Evolutionary conservation across 2,797 vertebrate species (phyloP), one percentile per base, ranked within the genome.

Genomic region (Epinephelus malabaricus): DNA sequence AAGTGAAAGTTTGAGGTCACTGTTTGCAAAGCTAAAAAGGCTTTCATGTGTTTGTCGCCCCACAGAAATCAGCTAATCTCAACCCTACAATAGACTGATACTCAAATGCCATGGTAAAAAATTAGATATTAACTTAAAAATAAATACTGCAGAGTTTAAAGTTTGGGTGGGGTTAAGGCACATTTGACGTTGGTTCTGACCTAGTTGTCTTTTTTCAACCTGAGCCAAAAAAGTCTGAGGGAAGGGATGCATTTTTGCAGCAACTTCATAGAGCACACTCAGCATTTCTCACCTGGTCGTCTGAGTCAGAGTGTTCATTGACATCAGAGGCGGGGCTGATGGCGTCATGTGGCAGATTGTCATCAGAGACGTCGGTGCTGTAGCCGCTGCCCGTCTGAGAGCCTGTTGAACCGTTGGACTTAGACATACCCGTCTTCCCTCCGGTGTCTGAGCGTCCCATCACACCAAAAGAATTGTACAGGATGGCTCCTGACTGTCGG

Each of bases 361-460:
- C 98, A 2, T 99, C 98, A 30, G 98, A 99, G 53, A 97, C 95
- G 55, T 99, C 98, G 0, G 98, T 99, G 91, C 98, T 99, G 82
- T 99, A 99, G 56, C 98, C 98, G 60, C 98, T 99, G 65, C 98
- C 98, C 2, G 98, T 99, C 72, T 99, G 98, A 64, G 98, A 99
- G 85, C 98, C 97, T 0, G 96, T 97, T 8, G 98, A 99, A 69
- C 97, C 97, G 15, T 98, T 99, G 15, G 97, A 98, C 69, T 97
- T 98, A 3, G 97, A 96, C 73, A 95, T 83, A 34, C 97, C 97
- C 2, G 94, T 95, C 69, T 95, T 96, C 34, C 96, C 96, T 1
- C 92, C 93, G 2, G 91, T 86, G 70, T 95, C 95, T 0, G 95
- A 95, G 86, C 95, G 97, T 5, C 96, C 96, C 97, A 98, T 97